Base-by-base conservation (phyloP, 2,113 vertebrate genomes). In the Nannospalax galili region DNA sequence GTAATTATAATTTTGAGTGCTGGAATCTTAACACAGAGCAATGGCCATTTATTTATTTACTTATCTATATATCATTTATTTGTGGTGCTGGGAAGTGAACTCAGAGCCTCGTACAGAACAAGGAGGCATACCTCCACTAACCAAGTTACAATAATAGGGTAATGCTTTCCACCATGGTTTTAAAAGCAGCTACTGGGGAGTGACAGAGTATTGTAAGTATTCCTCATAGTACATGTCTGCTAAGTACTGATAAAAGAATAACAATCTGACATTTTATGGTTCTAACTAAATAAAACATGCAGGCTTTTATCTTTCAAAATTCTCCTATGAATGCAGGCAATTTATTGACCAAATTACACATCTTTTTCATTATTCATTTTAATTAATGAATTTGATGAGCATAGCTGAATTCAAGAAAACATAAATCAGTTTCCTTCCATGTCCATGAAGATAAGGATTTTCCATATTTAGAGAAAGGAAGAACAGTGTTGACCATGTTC, bases 311-410 rank as follows among this genome's bases (percentile, higher is more conserved):
- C 78, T 92, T 96, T 88, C 72, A 80, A 24, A 96, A 95, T 95
- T 89, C 52, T 91, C 70, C 37, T 95, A 15, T 75, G 84, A 91
- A 74, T 82, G 32, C 58, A 91, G 17, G 58, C 32, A 80, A 9
- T 84, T 69, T 37, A 91, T 91, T 96, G 74, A 81, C 67, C 30
- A 77, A 93, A 96, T 81, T 16, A 8, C 16, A 9, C 16, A 9
- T 58, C 58, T 58, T 58, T 58, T 58, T 40, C 45, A 28, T 79
- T 91, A 40, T 74, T 88, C 73, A n/a, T 85, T 96, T 93, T 92
- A 93, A 88, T 91, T 8, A 92, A 87, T 95, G 90, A 95, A 65
- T 95, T 93, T 96, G 90, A 88, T 96, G 84, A 97, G 60, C 64
- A 89, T 70, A 96, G 81, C 52, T 86, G 69, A 97, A 94, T 91